Evolutionary conservation across 2,888 invertebrate species (phyloP).

Genomic region (Drosophila rubida): DNA sequence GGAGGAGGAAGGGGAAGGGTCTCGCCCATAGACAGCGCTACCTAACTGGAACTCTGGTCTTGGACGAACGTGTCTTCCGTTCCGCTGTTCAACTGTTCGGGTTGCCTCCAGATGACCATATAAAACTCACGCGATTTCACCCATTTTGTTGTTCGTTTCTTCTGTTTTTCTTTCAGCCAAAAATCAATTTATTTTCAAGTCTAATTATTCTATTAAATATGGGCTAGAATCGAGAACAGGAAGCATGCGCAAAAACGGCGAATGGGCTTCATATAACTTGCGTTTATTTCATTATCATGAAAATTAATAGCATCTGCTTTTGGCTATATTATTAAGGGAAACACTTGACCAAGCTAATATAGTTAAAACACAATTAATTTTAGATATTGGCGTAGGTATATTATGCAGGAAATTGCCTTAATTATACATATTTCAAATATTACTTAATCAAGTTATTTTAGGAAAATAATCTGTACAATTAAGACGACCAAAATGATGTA

Average conservation of each 20-base stretch:
- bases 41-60: constrained; percentile 34
- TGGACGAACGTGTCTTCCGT: constrained; percentile 63
- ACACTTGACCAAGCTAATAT: background rate
- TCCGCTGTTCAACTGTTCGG: constrained; percentile 31
- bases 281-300: background rate
- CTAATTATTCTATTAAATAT: constrained; percentile 24
- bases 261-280: background rate
- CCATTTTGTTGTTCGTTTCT: constrained; percentile 9
- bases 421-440: too few species aligned
- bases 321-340: constrained; percentile 5
- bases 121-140: constrained; percentile 44
- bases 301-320: background rate
- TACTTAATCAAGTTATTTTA: too few species aligned
- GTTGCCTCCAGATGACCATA: constrained; percentile 40
- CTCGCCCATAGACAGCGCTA: constrained; percentile 39
- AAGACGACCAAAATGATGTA: too few species aligned
- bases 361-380: constrained; percentile 4
- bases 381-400: too few species aligned
- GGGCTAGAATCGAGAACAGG: constrained; percentile 23
- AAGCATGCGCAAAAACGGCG: constrained; percentile 14
- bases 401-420: background rate
- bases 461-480: background rate
- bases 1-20: background rate
- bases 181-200: constrained; percentile 30
- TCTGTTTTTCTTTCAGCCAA: constrained; percentile 17